Evolutionary conservation across 1,140 invertebrate species (phyloP), one percentile per base, ranked within the genome.

Genomic region (Drosophila baimaii): DNA sequence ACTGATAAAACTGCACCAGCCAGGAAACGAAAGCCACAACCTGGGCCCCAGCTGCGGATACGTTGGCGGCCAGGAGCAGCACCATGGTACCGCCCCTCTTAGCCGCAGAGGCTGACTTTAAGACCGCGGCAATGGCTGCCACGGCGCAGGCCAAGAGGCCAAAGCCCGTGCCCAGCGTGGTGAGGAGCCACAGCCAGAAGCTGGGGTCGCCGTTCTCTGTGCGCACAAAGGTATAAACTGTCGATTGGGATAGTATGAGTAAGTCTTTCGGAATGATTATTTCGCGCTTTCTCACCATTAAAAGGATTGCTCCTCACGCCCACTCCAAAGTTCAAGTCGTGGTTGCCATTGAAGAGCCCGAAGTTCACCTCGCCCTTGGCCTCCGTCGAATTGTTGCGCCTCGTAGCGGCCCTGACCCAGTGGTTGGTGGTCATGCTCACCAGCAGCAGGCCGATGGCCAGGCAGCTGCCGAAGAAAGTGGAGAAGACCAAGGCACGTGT

Each of bases 391-490:
- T 96, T 96, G 1, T 94, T 93, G 65, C 95, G 92, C 47, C 94
- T 94, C 2, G 97, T 96, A 65, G 93, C 94, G 0, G 97, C 96
- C 31, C 95, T 95, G 2, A 97, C 94, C 98, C 98, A 99, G 79
- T 97, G 95, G 78, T 97, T 96, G 1, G 97, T 98, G 1, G 96
- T 97, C 59, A 98, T 92, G 27, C 97, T 96, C 12, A 96, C 96
- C 13, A 97, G 95, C 2, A 98, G 94, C 43, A 98, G 91, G 7
- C 95, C 97, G 52, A 98, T 95, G 58, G 96, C 96, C 51, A 97
- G 91, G 86, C 97, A 95, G 61, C 96, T 96, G 7, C 97, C 95
- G 71, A 98, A 95, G 91, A 98, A 98, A 21, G 97, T 98, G 57
- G 96, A 95, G 84, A 97, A 97, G 39, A 98, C 96, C 92, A 98